Percentiles rank a stretch among this genome's conserved stretches.
These are phyloP conservation scores for Porites lobata DNA, from an alignment of 92 coral and sea anemone species.

Conservation along the genomic window DNA sequence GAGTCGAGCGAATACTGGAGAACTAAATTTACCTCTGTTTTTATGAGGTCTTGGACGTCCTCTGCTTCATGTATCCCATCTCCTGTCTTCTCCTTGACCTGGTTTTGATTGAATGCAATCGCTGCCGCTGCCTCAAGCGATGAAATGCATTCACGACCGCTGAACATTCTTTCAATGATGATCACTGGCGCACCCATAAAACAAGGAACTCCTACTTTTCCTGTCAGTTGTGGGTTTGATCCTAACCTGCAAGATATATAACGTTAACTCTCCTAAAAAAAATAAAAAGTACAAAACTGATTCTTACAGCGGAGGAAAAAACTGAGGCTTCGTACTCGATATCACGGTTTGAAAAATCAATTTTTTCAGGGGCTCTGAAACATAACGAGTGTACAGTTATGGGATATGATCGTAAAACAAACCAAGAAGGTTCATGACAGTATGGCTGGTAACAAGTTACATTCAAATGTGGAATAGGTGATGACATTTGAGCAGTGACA, in stretches of 20 bases:
- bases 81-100: slow-evolving; percentile 43
- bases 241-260: slow-evolving; percentile 63
- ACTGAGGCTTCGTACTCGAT: too few species aligned
- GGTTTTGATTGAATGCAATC: slow-evolving; percentile 41
- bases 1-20: not conserved
- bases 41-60: slow-evolving; percentile 33
- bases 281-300: too few species aligned
- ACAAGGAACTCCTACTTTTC: slow-evolving; percentile 64
- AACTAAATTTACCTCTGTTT: slow-evolving; percentile 31
- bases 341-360: too few species aligned
- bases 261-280: too few species aligned
- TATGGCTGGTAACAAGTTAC: too few species aligned
- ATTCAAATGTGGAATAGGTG: too few species aligned
- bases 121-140: slow-evolving; percentile 70
- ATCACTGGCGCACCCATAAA: slow-evolving; percentile 98
- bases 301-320: too few species aligned
- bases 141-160: slow-evolving; percentile 66
- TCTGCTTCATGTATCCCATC: slow-evolving; percentile 47
- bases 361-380: too few species aligned
- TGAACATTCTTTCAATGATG: slow-evolving; percentile 70
- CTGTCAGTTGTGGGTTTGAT: slow-evolving; percentile 66
- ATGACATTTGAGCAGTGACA: too few species aligned
- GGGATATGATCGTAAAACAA: too few species aligned
- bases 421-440: too few species aligned
- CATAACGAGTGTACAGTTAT: too few species aligned